Percentiles rank a stretch among this genome's conserved stretches.
These are phyloP conservation scores for Chrysochloris asiatica DNA, from an alignment of 2,113 vertebrate genomes.

Conservation along the genomic window DNA sequence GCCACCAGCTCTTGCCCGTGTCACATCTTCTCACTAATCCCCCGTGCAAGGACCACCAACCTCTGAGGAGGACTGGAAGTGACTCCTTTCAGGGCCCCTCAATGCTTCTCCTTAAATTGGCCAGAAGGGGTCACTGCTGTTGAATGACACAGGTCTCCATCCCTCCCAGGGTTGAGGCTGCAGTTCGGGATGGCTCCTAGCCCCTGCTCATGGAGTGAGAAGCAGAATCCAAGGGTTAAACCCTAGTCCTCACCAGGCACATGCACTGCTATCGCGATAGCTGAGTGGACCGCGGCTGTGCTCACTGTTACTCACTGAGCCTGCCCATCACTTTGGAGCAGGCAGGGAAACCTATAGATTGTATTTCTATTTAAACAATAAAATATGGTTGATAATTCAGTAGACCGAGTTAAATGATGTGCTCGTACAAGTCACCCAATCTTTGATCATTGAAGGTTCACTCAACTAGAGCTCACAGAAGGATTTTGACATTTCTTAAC, in stretches of 20 bases:
- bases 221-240: conserved; percentile 90
- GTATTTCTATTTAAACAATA: conserved; percentile 65
- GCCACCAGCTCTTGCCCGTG: conserved; percentile 80
- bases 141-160: conserved; percentile 90
- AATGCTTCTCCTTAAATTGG: conserved; percentile 91
- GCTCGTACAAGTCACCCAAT: background rate
- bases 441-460: background rate
- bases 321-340: conserved; percentile 64
- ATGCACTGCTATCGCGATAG: conserved; percentile 66
- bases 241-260: conserved; percentile 81
- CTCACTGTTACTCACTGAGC: conserved; percentile 69
- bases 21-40: conserved; percentile 85
- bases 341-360: conserved; percentile 72
- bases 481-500: background rate
- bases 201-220: conserved; percentile 90
- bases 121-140: conserved; percentile 90
- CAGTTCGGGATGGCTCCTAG: conserved; percentile 88
- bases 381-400: conserved; percentile 75
- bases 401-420: conserved; percentile 38
- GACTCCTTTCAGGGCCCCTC: conserved; percentile 90
- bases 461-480: background rate
- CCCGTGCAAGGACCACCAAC: conserved; percentile 89
- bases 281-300: conserved; percentile 54
- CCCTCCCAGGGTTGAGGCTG: conserved; percentile 90
- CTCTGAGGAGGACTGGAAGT: conserved; percentile 90